Percentiles rank a stretch among this genome's conserved stretches.
These are phyloP conservation scores for Microtus ochrogaster DNA, from an alignment of 2,113 vertebrate genomes.

Conservation along the genomic window DNA sequence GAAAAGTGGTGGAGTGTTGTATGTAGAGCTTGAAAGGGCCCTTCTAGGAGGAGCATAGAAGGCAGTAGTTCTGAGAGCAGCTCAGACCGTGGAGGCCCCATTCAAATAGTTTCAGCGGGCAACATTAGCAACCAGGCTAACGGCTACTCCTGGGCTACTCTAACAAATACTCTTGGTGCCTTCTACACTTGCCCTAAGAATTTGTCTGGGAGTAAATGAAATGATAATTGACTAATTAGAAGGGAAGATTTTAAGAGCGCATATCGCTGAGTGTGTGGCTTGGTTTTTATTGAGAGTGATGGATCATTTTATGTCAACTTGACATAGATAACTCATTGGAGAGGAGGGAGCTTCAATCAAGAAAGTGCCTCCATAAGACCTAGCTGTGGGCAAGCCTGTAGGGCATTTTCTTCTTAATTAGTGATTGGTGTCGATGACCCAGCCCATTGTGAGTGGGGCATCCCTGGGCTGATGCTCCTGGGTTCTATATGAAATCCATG, in stretches of 20 bases:
- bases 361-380: not conserved
- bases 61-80: not conserved
- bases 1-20: not conserved
- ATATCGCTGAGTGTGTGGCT: not conserved
- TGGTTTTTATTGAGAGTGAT: not conserved
- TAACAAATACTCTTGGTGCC: not conserved
- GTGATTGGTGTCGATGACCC: not conserved
- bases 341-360: not conserved
- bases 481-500: not conserved
- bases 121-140: not conserved
- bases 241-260: not conserved
- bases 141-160: not conserved
- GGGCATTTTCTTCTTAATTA: not conserved
- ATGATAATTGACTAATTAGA: not conserved
- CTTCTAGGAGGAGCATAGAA: not conserved
- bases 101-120: not conserved
- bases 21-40: not conserved
- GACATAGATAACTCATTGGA: not conserved
- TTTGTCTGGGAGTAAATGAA: not conserved
- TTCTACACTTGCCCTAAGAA: not conserved
- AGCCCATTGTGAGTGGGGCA: not conserved
- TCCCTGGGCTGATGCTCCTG: not conserved
- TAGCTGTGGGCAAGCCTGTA: not conserved
- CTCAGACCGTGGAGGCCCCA: not conserved
- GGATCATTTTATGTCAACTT: not conserved